Evolutionary conservation across 2,888 invertebrate species (phyloP).

Genomic region (Lycia hirtaria): DNA sequence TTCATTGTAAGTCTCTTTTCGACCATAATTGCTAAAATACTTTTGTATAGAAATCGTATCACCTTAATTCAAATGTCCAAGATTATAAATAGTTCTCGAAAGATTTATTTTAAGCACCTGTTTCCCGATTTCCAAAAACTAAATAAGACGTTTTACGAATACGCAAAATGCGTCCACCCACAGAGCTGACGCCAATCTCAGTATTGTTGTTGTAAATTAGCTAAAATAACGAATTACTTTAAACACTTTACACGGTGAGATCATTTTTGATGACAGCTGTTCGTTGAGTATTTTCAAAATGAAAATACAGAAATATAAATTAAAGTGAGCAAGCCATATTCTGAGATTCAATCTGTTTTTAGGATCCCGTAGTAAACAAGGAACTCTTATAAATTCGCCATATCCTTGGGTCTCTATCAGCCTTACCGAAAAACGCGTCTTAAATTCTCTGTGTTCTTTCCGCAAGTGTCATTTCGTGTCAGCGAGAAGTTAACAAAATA

Average conservation of each 20-base stretch:
- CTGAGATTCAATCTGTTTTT: too few relatives aligned
- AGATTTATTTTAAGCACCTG: slow-evolving; percentile 1
- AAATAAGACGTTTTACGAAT: slow-evolving; percentile 4
- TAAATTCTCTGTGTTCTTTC: too few relatives aligned
- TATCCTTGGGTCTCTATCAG: too few relatives aligned
- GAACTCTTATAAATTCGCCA: too few relatives aligned
- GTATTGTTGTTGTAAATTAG: slow-evolving; percentile 36
- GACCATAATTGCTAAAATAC: too few relatives aligned
- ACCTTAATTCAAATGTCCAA: not conserved
- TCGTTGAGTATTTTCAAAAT: slow-evolving; percentile 8
- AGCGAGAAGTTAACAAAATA: too few relatives aligned
- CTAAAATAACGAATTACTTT: slow-evolving; percentile 26
- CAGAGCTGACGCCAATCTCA: slow-evolving; percentile 24
- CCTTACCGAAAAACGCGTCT: too few relatives aligned
- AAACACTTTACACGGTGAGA: slow-evolving; percentile 18
- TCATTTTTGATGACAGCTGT: slow-evolving; percentile 18
- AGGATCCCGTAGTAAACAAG: too few relatives aligned
- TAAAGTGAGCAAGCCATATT: too few relatives aligned
- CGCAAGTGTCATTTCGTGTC: too few relatives aligned
- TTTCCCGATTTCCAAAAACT: not conserved
- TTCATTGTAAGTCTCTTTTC: too few relatives aligned
- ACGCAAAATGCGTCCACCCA: slow-evolving; percentile 4
- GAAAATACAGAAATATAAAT: slow-evolving; percentile 12
- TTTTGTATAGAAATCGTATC: not conserved
- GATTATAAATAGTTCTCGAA: not conserved